Evolutionary conservation across 2,113 vertebrate species (phyloP).

Genomic region (Dipodomys ordii): DNA sequence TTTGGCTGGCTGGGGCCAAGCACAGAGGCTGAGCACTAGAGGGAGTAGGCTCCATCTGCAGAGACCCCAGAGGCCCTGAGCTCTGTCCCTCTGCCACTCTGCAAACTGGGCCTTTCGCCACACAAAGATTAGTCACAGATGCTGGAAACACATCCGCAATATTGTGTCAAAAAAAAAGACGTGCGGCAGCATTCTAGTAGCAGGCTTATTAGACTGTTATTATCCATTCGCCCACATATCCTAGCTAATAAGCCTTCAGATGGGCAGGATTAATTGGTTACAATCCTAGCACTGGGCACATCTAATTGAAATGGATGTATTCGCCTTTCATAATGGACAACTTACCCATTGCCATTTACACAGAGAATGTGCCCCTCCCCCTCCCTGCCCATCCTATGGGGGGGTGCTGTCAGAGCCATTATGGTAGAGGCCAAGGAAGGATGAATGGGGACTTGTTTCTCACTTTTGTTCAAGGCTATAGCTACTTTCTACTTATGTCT

Average conservation of each 20-base stretch:
- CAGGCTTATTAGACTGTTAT: constrained; percentile 81
- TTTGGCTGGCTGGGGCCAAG: not conserved
- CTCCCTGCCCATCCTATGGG: no score
- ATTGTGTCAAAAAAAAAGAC: constrained; percentile 67
- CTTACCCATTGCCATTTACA: constrained; percentile 65
- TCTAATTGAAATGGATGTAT: constrained; percentile 84
- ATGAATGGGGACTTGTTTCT: not conserved
- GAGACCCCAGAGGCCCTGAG: not conserved
- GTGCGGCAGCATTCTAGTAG: not conserved
- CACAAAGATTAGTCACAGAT: constrained; percentile 69
- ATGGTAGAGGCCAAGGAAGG: not conserved
- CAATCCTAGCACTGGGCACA: constrained; percentile 70
- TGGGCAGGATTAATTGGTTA: constrained; percentile 85
- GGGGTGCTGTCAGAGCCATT: not conserved
- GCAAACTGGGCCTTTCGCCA: constrained; percentile 26
- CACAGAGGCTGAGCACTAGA: not conserved
- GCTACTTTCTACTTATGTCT: not conserved
- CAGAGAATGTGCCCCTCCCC: not conserved
- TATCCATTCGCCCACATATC: constrained; percentile 84
- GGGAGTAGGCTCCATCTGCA: not conserved
- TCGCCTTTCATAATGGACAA: constrained; percentile 65
- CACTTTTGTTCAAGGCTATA: not conserved
- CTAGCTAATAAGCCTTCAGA: constrained; percentile 84
- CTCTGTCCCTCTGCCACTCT: not conserved
- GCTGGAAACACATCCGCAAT: constrained; percentile 65